phyloP scores from a whole-genome alignment of 2,888 invertebrate species.

The Carterocephalus palaemon region DNA sequence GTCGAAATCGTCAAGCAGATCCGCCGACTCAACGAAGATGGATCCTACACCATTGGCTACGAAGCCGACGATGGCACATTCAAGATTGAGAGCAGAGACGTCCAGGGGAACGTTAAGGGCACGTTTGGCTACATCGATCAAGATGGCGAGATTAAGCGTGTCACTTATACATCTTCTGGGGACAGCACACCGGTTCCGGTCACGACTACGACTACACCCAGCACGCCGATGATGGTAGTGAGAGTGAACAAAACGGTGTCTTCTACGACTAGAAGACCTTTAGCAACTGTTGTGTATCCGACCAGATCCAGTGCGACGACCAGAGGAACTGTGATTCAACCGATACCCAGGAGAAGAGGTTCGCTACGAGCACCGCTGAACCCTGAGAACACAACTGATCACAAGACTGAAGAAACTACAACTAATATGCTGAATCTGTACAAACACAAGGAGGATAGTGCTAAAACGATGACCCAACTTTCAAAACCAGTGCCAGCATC shows the following conservation, averaged over 20 bases:
- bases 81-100: conserved; percentile 90
- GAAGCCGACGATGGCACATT: conserved; percentile 92
- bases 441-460: conserved; percentile 55
- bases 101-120: conserved; percentile 88
- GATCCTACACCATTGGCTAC: conserved; percentile 90
- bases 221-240: conserved; percentile 67
- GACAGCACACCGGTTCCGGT: conserved; percentile 67
- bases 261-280: conserved; percentile 77
- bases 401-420: conserved; percentile 54
- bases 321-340: conserved; percentile 81
- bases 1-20: conserved; percentile 90
- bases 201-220: conserved; percentile 55
- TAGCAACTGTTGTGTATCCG: conserved; percentile 72
- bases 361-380: conserved; percentile 50
- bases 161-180: conserved; percentile 82
- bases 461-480: conserved; percentile 54
- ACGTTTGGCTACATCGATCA: conserved; percentile 90
- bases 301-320: conserved; percentile 77
- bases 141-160: conserved; percentile 87
- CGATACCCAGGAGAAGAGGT: conserved; percentile 79
- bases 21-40: conserved; percentile 88
- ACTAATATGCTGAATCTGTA: conserved; percentile 57
- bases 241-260: conserved; percentile 70
- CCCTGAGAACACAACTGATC: conserved; percentile 52
- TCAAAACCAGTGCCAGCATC: conserved; percentile 55